Conservation (phyloP, 2,888 invertebrate genomes). For the Ctena decussata region DNA sequence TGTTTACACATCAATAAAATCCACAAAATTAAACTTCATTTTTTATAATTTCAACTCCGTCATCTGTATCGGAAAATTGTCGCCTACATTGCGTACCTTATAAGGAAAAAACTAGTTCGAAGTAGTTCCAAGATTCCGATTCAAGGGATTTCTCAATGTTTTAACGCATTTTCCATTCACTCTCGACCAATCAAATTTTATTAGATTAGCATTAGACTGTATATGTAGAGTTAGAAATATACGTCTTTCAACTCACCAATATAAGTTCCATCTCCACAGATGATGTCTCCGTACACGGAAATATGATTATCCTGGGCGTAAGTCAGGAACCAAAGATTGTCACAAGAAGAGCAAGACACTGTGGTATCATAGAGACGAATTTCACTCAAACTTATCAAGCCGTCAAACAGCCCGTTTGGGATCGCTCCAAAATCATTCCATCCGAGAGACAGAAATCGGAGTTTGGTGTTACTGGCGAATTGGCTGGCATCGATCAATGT, state of each 20-base stretch:
- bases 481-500: constrained; percentile 20
- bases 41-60: too few species aligned
- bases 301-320: constrained; percentile 30
- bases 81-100: too few species aligned
- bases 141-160: too few species aligned
- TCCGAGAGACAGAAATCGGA: constrained; percentile 51
- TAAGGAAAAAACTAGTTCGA: too few species aligned
- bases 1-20: too few species aligned
- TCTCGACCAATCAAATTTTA: too few species aligned
- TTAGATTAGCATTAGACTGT: too few species aligned
- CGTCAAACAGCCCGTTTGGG: constrained; percentile 41
- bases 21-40: too few species aligned
- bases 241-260: background rate
- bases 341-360: constrained; percentile 38
- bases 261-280: constrained; percentile 37
- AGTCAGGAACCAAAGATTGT: constrained; percentile 46
- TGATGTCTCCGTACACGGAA: constrained; percentile 50
- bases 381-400: constrained; percentile 42
- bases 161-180: too few species aligned
- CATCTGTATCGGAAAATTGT: too few species aligned
- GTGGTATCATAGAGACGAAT: constrained; percentile 46
- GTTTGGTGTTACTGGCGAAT: constrained; percentile 33
- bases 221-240: too few species aligned
- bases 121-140: too few species aligned
- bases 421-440: constrained; percentile 45